These are phyloP conservation scores for Sylvia atricapilla DNA, from an alignment of 2,113 vertebrate species.

Conservation along the genomic window DNA sequence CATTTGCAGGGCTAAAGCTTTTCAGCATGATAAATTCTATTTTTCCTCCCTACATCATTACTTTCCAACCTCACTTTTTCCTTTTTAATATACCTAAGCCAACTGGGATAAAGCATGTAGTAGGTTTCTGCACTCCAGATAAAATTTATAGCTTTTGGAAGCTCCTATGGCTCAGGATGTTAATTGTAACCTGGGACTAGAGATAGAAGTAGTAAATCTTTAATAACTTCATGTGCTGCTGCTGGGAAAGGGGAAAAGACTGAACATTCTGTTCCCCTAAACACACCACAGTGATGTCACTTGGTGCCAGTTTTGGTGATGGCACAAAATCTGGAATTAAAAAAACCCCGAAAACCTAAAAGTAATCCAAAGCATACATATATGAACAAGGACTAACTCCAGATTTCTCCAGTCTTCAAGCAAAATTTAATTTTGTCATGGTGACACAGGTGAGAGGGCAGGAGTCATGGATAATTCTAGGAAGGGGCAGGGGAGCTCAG, in stretches of 20 bases:
- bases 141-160: neutral
- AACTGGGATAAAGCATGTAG: neutral
- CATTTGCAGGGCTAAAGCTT: neutral
- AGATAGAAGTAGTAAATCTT: neutral
- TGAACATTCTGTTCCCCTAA: neutral
- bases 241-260: neutral
- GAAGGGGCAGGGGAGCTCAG: neutral
- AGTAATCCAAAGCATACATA: neutral
- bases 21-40: neutral
- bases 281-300: neutral
- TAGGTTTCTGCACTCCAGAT: neutral
- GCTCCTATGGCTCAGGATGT: neutral
- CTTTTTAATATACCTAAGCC: conserved; percentile 7
- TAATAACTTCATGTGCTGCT: neutral
- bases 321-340: neutral
- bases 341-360: neutral
- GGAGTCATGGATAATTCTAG: neutral
- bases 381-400: neutral
- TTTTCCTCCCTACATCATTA: fast-evolving
- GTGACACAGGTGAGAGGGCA: neutral
- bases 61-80: neutral
- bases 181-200: conserved; percentile 12
- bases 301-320: neutral
- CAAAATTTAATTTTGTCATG: neutral
- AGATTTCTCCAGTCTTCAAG: neutral